Conservation (phyloP, 2,888 invertebrate species). For the Rhogogaster chlorosoma region DNA sequence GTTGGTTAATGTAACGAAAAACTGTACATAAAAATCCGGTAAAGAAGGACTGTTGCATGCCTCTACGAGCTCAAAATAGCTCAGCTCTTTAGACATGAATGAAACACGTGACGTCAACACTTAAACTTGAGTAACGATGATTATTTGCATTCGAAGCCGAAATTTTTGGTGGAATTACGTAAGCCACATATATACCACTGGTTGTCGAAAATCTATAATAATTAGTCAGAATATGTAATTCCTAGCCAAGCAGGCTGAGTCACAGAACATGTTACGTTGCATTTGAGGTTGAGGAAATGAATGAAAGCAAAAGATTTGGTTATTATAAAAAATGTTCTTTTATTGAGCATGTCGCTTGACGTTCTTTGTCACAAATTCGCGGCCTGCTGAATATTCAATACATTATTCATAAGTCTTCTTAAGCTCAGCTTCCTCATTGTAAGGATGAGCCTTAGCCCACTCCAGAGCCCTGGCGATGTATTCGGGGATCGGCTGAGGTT, state of each 20-base stretch:
- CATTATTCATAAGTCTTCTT: not conserved
- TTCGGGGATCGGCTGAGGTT: not conserved
- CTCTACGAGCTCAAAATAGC: not conserved
- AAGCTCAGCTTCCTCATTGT: slow-evolving; percentile 29
- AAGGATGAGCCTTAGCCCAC: slow-evolving; percentile 41
- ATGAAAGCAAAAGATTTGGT: not conserved
- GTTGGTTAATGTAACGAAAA: too few species aligned
- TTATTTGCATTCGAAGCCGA: not conserved
- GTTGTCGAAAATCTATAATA: not conserved
- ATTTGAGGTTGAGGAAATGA: not conserved
- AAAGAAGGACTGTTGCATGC: not conserved
- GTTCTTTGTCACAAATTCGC: not conserved
- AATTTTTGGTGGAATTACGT: not conserved
- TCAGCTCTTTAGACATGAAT: not conserved
- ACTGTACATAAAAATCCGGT: too few species aligned
- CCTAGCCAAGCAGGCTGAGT: not conserved
- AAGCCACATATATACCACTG: not conserved
- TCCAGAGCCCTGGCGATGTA: slow-evolving; percentile 40
- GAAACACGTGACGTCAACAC: not conserved
- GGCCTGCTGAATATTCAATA: not conserved
- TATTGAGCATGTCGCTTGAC: not conserved
- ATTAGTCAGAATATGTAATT: not conserved
- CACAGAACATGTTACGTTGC: not conserved
- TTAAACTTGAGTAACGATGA: not conserved
- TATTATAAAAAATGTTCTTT: not conserved